Percentiles rank a stretch among this genome's conserved stretches.
phyloP scores from a whole-genome alignment of 2,888 invertebrate species.

The Agrochola circellaris region DNA sequence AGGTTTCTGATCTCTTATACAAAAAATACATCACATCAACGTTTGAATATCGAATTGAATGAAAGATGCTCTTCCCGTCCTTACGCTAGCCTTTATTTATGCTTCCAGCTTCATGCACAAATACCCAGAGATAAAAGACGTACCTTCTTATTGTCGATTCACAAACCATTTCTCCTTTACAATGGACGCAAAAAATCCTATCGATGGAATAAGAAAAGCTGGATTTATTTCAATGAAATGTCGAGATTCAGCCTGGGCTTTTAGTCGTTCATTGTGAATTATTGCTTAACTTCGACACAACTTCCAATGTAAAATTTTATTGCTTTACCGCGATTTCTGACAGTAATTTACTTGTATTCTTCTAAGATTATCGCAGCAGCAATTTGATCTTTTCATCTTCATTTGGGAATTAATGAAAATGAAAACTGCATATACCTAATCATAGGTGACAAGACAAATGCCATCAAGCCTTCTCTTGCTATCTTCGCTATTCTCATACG shows the following conservation, averaged over 20 bases:
- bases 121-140: constrained; percentile 74
- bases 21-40: constrained; percentile 28
- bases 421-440: neutral
- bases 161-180: constrained; percentile 75
- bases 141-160: constrained; percentile 75
- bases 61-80: constrained; percentile 41
- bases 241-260: constrained; percentile 62
- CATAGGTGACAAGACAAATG: neutral
- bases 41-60: constrained; percentile 45
- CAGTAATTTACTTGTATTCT: constrained; percentile 23
- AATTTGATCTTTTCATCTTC: constrained; percentile 7
- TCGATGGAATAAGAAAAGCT: constrained; percentile 66
- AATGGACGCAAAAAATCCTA: constrained; percentile 70
- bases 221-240: constrained; percentile 70
- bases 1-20: neutral
- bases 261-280: constrained; percentile 62
- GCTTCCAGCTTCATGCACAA: constrained; percentile 67
- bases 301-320: constrained; percentile 56
- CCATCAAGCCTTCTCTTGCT: too few species aligned
- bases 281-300: constrained; percentile 54
- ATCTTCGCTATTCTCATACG: too few species aligned
- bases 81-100: constrained; percentile 53
- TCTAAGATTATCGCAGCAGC: neutral
- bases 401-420: neutral
- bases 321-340: constrained; percentile 45